Evolutionary conservation across 2,797 vertebrate genomes (phyloP).

Genomic region (Alfaro cultratus): DNA sequence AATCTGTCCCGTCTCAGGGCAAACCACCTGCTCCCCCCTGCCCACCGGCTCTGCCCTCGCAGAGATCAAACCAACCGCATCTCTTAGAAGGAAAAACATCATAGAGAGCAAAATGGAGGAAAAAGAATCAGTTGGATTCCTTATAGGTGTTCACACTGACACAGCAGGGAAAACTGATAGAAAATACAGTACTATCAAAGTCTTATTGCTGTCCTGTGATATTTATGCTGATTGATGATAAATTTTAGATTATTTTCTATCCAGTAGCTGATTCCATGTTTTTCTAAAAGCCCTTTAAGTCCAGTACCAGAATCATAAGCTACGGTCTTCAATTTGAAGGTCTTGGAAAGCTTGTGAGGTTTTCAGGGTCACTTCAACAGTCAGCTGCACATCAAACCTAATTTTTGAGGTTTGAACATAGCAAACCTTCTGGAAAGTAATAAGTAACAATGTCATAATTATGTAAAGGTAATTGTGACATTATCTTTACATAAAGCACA

Average conservation of each 20-base stretch:
- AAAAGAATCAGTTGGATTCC: not conserved
- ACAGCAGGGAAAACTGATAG: not conserved
- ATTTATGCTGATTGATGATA: not conserved
- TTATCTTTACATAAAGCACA: not conserved
- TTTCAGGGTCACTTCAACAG: not conserved
- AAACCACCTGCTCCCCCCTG: slow-evolving; percentile 64
- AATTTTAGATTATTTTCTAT: not conserved
- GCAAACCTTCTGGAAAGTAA: not conserved
- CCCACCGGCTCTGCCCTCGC: slow-evolving; percentile 25
- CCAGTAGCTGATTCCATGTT: not conserved
- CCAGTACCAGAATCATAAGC: not conserved
- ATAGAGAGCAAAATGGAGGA: not conserved
- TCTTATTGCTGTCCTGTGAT: not conserved
- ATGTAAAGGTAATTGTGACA: not conserved
- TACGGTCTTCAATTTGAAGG: not conserved
- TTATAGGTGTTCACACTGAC: not conserved
- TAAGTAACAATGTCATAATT: not conserved
- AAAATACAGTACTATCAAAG: not conserved
- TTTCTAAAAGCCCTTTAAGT: not conserved
- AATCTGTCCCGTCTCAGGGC: slow-evolving; percentile 51
- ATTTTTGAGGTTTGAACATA: not conserved
- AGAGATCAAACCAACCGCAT: slow-evolving; percentile 18
- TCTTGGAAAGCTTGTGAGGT: not conserved
- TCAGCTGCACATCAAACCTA: not conserved
- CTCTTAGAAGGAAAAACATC: not conserved